Evolutionary conservation across 2,888 invertebrate species (phyloP).

Genomic region (Drosophila demipolita): DNA sequence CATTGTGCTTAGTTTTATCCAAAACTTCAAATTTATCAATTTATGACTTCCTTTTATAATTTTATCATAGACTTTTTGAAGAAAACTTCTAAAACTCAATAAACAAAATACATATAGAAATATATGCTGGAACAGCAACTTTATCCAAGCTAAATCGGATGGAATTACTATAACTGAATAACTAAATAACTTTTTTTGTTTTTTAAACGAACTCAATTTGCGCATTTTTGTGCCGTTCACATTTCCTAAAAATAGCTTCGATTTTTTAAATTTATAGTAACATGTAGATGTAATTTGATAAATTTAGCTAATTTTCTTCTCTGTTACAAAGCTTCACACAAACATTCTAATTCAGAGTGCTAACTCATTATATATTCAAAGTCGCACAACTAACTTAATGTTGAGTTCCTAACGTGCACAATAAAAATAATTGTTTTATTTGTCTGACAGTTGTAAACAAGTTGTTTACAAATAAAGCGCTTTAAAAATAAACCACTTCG

Average conservation of each 20-base stretch:
- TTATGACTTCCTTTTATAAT: neutral
- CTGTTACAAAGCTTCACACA: neutral
- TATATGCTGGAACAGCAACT: too few species aligned
- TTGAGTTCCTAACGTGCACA: constrained; percentile 16
- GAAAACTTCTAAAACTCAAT: neutral
- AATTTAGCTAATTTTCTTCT: neutral
- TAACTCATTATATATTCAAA: constrained; percentile 13
- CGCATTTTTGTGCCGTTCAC: neutral
- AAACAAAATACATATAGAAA: too few species aligned
- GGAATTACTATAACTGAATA: too few species aligned
- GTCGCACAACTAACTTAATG: neutral
- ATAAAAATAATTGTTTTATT: neutral
- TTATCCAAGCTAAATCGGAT: too few species aligned
- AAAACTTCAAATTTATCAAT: neutral
- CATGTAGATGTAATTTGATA: neutral
- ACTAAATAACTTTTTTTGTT: neutral
- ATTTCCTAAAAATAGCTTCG: neutral
- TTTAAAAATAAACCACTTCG: constrained; percentile 7
- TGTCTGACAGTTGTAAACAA: constrained; percentile 7
- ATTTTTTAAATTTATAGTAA: neutral
- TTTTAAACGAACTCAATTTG: neutral
- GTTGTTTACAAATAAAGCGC: constrained; percentile 6
- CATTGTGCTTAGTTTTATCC: neutral
- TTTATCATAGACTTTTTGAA: neutral
- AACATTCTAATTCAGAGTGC: constrained; percentile 17